Evolutionary conservation across 2,888 invertebrate genomes (phyloP), one percentile per base, ranked within the genome.

Genomic region (Drosophila mayaguana): DNA sequence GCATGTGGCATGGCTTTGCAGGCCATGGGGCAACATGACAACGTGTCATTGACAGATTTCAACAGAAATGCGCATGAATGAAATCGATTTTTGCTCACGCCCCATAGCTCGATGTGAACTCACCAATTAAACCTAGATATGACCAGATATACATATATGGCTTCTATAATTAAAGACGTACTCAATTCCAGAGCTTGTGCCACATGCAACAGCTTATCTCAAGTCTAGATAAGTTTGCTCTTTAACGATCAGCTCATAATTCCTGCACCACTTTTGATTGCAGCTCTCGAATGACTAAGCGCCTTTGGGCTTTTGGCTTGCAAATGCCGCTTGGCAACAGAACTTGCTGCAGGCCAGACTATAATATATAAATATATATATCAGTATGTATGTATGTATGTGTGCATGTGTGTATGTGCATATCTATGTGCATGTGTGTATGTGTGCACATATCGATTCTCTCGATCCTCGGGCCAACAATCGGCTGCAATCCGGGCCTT

Each of bases 11-110:
- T 18, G 61, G 34, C n/a, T 38, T 45, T 45, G 40, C 40, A 18
- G 55, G 25, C 45, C 57, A 46, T 18, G 50, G 50, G 57, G 68
- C 70, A 63, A 73, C 60, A 45, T 81, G 73, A 69, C 81, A 73
- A 78, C 81, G 79, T 86, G 83, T 79, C 86, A 86, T 86, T 83
- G 90, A 88, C 79, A 80, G 81, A 82, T 83, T 88, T 85, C 72
- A 81, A 68, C 75, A 74, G 82, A 87, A 89, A 77, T 83, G 85
- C 75, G 74, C 74, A 82, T 87, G 86, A 87, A 87, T 87, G 89
- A 84, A 87, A 89, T 89, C 80, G 89, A 87, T 87, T 84, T 72
- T 75, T 43, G 32, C 43, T 43, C 43, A 43, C 53, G 32, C 32
- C 42, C 9, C 42, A 32, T 32, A 34, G 16, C 0, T 6, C 20